Evolutionary conservation across 2,113 vertebrate species (phyloP).

Genomic region (Microcebus griseorufus): DNA sequence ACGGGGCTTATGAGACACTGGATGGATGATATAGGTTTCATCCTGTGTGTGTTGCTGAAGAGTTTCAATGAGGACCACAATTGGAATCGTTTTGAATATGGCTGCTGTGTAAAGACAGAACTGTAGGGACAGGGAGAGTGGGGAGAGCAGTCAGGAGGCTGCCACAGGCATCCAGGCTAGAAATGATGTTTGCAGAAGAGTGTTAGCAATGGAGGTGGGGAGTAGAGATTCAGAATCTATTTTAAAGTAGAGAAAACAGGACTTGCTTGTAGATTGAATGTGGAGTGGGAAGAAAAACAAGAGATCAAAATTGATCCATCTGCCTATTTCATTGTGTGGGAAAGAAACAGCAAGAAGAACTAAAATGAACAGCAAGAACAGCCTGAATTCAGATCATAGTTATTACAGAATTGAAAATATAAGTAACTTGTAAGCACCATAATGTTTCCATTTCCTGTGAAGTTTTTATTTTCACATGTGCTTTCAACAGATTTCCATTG

Average conservation of each 20-base stretch:
- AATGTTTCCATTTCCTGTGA: background rate
- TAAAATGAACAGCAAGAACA: background rate
- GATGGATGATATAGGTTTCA: background rate
- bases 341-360: background rate
- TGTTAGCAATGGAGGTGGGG: too few relatives aligned
- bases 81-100: background rate
- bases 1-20: background rate
- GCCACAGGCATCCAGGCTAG: background rate
- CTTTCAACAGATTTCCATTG: conserved; percentile 10
- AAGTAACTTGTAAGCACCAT: background rate
- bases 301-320: background rate
- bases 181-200: background rate
- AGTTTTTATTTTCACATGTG: background rate
- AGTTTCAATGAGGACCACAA: background rate
- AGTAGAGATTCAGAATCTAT: background rate
- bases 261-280: background rate
- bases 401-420: conserved; percentile 1
- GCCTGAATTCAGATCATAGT: background rate
- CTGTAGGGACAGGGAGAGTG: fast-evolving
- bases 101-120: background rate
- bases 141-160: background rate
- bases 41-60: background rate
- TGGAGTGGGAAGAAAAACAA: background rate
- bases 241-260: background rate
- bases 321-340: background rate